Conservation (phyloP, 2,113 vertebrate genomes). For the Semicossyphus pulcher region DNA sequence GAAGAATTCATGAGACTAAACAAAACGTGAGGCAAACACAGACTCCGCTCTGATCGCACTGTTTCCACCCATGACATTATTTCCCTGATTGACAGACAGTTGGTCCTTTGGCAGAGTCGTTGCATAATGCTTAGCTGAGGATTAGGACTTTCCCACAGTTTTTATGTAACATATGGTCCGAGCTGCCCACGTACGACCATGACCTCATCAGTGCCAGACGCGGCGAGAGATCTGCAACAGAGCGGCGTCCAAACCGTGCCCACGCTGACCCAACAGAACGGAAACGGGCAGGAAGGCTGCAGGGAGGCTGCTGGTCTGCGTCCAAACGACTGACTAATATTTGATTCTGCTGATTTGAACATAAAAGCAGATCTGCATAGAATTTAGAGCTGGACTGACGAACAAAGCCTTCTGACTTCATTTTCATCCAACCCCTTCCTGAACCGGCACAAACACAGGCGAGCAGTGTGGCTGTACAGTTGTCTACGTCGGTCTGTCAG, state of each 20-base stretch:
- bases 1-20: no score
- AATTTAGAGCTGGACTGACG: no score
- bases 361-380: no score
- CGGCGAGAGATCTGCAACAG: conserved; percentile 45
- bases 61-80: conserved; percentile 20
- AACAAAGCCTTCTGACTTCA: not conserved
- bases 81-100: conserved; percentile 22
- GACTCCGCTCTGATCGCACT: not conserved
- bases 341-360: no score
- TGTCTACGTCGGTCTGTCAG: no score
- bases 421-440: not conserved
- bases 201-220: conserved; percentile 59
- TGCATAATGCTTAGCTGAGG: conserved; percentile 55
- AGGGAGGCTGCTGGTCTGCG: conserved; percentile 18
- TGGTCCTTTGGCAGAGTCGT: conserved; percentile 40
- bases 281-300: conserved; percentile 23
- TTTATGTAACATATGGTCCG: conserved; percentile 73
- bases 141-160: conserved; percentile 72
- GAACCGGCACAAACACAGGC: no score
- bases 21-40: not conserved
- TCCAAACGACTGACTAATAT: not conserved
- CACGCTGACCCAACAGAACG: conserved; percentile 11
- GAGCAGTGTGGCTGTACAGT: no score
- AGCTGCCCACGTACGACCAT: conserved; percentile 50
- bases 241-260: conserved; percentile 26